phyloP scores from a whole-genome alignment of 2,888 invertebrate genomes.

The Apodemia mormo region DNA sequence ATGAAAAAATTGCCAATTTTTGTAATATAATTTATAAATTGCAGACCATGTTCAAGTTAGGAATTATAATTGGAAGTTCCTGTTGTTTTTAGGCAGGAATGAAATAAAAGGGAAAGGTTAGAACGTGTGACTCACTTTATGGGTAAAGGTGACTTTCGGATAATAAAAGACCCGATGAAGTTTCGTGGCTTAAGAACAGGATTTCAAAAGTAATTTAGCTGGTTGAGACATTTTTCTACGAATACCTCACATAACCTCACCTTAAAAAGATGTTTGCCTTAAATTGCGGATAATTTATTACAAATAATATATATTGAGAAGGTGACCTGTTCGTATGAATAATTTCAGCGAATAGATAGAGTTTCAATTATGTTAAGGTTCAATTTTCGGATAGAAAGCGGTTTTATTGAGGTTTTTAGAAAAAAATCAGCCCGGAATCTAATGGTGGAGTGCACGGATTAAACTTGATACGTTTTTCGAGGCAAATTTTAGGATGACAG shows the following conservation, averaged over 20 bases:
- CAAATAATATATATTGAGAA: no score
- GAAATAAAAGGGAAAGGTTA: conserved; percentile 72
- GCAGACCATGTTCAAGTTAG: conserved; percentile 50
- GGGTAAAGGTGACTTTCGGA: conserved; percentile 15
- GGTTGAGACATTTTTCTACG: conserved; percentile 6
- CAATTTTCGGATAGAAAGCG: no score
- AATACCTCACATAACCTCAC: neutral
- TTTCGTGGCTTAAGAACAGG: neutral
- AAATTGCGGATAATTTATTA: neutral
- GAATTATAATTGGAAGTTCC: conserved; percentile 74
- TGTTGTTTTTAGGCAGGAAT: conserved; percentile 57
- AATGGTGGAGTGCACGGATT: no score
- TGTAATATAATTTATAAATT: neutral
- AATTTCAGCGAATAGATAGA: no score
- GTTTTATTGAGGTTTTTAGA: no score
- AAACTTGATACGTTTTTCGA: no score
- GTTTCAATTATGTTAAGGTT: no score
- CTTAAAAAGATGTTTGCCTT: neutral
- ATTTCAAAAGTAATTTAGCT: conserved; percentile 11
- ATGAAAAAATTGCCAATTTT: neutral
- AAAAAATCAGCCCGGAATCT: no score
- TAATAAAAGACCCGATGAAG: conserved; percentile 1
- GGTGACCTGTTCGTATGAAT: no score
- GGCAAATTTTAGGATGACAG: no score
- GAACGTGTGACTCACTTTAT: conserved; percentile 52